Conservation (phyloP, 2,888 invertebrate genomes). For the Drosophila nigricruria region DNA sequence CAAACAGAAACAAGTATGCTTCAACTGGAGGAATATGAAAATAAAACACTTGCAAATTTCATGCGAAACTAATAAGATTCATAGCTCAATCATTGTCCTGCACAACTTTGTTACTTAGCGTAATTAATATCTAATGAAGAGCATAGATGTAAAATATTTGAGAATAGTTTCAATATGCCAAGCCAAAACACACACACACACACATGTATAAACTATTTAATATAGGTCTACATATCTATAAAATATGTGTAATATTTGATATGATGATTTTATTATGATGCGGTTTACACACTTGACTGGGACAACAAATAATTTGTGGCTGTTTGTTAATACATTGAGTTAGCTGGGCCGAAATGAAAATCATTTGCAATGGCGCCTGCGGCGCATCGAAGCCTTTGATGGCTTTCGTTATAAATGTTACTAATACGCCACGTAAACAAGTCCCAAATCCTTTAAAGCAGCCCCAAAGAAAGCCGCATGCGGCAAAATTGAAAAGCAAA, state of each 20-base stretch:
- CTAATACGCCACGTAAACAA: conserved; percentile 77
- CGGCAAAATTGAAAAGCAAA: conserved; percentile 63
- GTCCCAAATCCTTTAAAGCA: conserved; percentile 74
- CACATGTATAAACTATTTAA: not conserved
- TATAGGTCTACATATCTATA: too few relatives aligned
- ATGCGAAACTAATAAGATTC: not conserved
- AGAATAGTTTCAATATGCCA: not conserved
- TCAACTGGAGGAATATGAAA: not conserved
- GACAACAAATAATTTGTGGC: conserved; percentile 48
- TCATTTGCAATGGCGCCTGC: conserved; percentile 62
- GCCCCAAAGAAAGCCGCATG: conserved; percentile 30
- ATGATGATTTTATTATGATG: conserved; percentile 13
- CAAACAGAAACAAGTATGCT: not conserved
- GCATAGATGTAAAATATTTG: not conserved
- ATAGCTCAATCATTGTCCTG: not conserved
- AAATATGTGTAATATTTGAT: conserved; percentile 12
- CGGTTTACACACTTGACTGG: not conserved
- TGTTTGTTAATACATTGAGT: conserved; percentile 51
- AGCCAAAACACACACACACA: not conserved
- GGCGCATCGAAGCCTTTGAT: conserved; percentile 68
- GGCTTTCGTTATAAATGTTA: conserved; percentile 74
- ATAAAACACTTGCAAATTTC: not conserved
- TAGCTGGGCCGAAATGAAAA: conserved; percentile 53
- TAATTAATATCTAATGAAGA: conserved; percentile 9
- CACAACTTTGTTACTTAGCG: not conserved